Evolutionary conservation across 2,888 invertebrate species (phyloP).

Genomic region (Epinotia nisella): DNA sequence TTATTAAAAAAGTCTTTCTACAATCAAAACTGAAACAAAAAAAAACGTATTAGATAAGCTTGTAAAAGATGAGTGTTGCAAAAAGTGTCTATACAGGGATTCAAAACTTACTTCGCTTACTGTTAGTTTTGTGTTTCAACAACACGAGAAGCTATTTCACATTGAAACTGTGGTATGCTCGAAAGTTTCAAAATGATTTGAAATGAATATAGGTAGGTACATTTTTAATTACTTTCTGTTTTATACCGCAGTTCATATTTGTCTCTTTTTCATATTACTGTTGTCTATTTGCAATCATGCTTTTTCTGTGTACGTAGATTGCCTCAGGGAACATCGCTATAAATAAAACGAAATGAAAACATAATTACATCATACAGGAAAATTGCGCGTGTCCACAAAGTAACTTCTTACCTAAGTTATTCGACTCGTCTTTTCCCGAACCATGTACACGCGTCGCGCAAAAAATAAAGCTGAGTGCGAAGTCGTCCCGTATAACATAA

Average conservation of each 20-base stretch:
- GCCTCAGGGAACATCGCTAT: constrained; percentile 17
- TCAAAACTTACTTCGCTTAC: too few relatives aligned
- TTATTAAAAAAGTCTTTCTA: too few relatives aligned
- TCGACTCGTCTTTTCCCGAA: constrained; percentile 66
- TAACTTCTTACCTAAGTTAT: constrained; percentile 77
- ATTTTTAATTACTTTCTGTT: constrained; percentile 1
- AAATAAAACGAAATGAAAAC: constrained; percentile 43
- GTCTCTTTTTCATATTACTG: neutral
- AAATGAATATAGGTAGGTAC: neutral
- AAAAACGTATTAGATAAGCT: too few relatives aligned
- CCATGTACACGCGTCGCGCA: constrained; percentile 56
- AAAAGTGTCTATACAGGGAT: too few relatives aligned
- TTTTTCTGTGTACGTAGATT: constrained; percentile 11
- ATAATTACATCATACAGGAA: constrained; percentile 49
- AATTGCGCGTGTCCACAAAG: constrained; percentile 67
- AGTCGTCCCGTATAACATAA: constrained; percentile 46
- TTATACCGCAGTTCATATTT: neutral
- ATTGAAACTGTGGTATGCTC: neutral
- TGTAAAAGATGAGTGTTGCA: too few relatives aligned
- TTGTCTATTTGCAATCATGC: constrained; percentile 9
- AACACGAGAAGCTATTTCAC: neutral
- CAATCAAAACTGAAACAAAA: too few relatives aligned
- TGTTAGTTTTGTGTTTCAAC: too few relatives aligned
- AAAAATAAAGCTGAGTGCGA: constrained; percentile 60
- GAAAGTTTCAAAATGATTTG: neutral